Conservation (phyloP, 2,888 invertebrate species). For the Phyllotreta striolata region DNA sequence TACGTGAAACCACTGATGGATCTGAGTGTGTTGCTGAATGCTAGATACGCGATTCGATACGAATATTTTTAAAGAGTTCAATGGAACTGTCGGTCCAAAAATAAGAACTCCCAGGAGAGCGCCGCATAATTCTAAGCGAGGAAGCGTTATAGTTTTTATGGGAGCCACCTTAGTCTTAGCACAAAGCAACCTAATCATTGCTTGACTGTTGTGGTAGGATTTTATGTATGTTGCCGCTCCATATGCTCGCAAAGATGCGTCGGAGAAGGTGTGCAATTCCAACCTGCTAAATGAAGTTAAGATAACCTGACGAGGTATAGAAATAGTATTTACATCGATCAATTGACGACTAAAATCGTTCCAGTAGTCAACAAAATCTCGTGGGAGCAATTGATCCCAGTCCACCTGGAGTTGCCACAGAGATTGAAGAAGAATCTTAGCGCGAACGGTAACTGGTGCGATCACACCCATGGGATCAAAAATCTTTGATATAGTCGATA, state of each 20-base stretch:
- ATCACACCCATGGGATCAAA: constrained; percentile 38
- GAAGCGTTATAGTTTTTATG: background rate
- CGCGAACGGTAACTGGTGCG: constrained; percentile 6
- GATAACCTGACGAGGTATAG: constrained; percentile 22
- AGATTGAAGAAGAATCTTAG: constrained; percentile 25
- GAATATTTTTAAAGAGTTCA: no score
- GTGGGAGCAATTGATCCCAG: constrained; percentile 19
- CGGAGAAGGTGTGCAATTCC: background rate
- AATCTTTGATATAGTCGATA: constrained; percentile 33
- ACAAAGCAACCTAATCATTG: background rate
- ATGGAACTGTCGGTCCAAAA: no score
- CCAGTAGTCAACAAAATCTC: constrained; percentile 9
- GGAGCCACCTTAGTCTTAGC: background rate
- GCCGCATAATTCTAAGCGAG: constrained; percentile 11
- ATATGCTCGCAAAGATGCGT: constrained; percentile 5
- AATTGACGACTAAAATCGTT: constrained; percentile 17
- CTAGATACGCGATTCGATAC: no score
- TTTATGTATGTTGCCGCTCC: constrained; percentile 8
- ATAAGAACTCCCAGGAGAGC: background rate
- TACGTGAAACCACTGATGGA: no score
- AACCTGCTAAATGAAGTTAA: no score
- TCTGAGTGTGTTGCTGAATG: no score
- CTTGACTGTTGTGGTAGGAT: background rate
- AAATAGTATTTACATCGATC: constrained; percentile 17
- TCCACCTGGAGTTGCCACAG: constrained; percentile 28